These are phyloP conservation scores for Mormyrus iriodes DNA, from an alignment of 2,113 vertebrate species.

Conservation along the genomic window DNA sequence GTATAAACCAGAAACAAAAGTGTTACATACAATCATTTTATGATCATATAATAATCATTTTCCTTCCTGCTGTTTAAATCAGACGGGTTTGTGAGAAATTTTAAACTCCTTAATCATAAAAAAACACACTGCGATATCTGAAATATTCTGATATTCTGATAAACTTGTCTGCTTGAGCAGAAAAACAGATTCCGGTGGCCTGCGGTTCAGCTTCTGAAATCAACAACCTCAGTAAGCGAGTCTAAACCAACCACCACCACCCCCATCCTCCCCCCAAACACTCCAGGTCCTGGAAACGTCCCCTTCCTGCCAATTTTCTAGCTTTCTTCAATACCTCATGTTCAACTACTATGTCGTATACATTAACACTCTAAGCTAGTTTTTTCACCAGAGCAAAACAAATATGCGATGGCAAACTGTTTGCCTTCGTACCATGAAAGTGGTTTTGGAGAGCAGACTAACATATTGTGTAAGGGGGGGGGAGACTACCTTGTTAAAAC, in stretches of 20 bases:
- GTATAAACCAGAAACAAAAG: too few relatives aligned
- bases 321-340: background rate
- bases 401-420: background rate
- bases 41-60: too few relatives aligned
- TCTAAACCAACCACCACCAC: background rate
- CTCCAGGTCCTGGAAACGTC: background rate
- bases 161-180: background rate
- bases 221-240: background rate
- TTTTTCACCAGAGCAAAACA: background rate
- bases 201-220: background rate
- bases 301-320: background rate
- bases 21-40: too few relatives aligned
- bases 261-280: background rate
- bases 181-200: constrained; percentile 10
- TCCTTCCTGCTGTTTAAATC: too few relatives aligned
- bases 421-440: background rate
- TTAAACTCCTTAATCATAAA: too few relatives aligned
- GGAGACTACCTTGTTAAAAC: background rate
- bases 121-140: too few relatives aligned
- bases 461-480: background rate
- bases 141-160: too few relatives aligned
- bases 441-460: background rate
- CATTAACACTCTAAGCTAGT: background rate
- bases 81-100: too few relatives aligned
- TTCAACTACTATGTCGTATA: background rate